phyloP scores from a whole-genome alignment of 2,888 invertebrate genomes.

The Baccha elongata region DNA sequence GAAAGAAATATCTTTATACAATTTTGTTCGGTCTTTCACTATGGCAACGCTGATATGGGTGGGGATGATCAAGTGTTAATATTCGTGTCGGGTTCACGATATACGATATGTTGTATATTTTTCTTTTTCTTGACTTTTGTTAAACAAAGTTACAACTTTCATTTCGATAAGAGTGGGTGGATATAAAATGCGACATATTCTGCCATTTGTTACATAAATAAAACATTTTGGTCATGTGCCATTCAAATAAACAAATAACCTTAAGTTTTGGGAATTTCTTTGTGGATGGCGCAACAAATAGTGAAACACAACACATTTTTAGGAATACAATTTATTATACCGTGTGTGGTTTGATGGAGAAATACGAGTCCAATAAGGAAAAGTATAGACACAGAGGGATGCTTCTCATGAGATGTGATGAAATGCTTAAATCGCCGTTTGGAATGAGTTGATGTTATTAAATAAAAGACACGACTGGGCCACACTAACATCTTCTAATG shows the following conservation, averaged over 20 bases:
- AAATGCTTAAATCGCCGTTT: no score
- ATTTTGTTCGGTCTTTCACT: not conserved
- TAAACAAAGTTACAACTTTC: constrained; percentile 40
- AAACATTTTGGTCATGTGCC: constrained; percentile 23
- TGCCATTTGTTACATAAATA: constrained; percentile 16
- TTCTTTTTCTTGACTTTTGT: constrained; percentile 24
- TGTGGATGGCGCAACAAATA: not conserved
- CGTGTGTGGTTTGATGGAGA: not conserved
- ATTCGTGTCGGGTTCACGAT: constrained; percentile 33
- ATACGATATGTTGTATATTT: constrained; percentile 3
- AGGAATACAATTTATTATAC: not conserved
- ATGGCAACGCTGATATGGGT: not conserved
- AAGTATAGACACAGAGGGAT: no score
- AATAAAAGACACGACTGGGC: no score
- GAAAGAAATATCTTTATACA: not conserved
- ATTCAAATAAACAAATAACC: constrained; percentile 40
- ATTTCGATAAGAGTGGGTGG: not conserved
- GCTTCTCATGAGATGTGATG: no score
- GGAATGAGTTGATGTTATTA: no score
- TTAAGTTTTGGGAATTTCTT: constrained; percentile 15
- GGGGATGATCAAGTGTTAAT: constrained; percentile 49
- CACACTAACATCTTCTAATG: no score
- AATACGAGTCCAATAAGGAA: no score
- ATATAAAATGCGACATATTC: constrained; percentile 34
- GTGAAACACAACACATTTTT: not conserved